phyloP scores from a whole-genome alignment of 2,113 vertebrate genomes.

The Psilopsiagon aurifrons region DNA sequence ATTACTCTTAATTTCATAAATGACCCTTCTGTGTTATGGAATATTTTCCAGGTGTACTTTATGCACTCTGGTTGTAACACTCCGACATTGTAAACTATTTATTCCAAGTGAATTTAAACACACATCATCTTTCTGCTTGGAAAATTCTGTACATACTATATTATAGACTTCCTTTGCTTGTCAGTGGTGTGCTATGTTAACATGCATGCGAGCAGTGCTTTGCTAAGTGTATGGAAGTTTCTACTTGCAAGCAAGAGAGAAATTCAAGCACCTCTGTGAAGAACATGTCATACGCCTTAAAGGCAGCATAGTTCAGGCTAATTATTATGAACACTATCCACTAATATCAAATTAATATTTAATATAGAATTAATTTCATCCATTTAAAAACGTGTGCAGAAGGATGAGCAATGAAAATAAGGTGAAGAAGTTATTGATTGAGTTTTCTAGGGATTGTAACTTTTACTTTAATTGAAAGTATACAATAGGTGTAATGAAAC shows the following conservation, averaged over 20 bases:
- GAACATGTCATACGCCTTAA: background rate
- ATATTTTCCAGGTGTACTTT: background rate
- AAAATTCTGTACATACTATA: background rate
- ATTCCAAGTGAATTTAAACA: background rate
- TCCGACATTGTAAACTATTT: background rate
- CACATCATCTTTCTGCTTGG: background rate
- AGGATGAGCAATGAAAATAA: background rate
- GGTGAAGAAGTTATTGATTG: background rate
- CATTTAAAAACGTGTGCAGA: background rate
- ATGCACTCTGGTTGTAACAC: rapidly evolving
- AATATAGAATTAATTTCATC: background rate
- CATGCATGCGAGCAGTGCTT: background rate
- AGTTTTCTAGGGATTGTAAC: background rate
- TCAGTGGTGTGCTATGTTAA: background rate
- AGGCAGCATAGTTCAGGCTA: background rate
- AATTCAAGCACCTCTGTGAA: background rate
- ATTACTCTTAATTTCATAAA: background rate
- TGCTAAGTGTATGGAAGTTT: background rate
- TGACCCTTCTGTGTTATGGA: background rate
- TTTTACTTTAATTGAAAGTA: background rate
- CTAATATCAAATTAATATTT: background rate
- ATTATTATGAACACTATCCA: background rate
- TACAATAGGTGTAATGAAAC: background rate
- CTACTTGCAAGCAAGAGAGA: background rate
- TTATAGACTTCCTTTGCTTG: background rate